A percentile compares a stretch with the other conserved stretches of the same genome.
phyloP scores from a whole-genome alignment of 2,797 vertebrate genomes.

The Argentina silus region DNA sequence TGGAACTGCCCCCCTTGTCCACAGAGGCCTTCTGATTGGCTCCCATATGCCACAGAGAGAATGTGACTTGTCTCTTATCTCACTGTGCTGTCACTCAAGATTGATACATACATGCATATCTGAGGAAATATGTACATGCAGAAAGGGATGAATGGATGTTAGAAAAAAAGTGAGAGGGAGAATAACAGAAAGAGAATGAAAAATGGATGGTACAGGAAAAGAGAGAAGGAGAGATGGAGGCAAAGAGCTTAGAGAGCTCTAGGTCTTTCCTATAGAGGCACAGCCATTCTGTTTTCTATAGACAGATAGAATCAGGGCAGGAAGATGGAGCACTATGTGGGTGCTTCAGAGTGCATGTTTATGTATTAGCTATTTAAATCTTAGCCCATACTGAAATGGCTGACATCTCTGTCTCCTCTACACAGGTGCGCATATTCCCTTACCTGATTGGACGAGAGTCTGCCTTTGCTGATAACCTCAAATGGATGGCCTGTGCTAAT shows the following conservation, averaged over 20 bases:
- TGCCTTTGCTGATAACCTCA: constrained; percentile 96
- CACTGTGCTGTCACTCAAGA: not conserved
- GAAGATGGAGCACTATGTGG: constrained; percentile 29
- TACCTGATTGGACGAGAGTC: constrained; percentile 98
- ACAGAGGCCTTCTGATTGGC: constrained; percentile 18
- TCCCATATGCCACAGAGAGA: not conserved
- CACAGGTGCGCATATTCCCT: constrained; percentile 95
- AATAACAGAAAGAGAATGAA: not conserved
- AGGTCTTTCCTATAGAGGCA: not conserved
- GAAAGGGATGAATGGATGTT: constrained; percentile 25
- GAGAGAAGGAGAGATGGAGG: not conserved
- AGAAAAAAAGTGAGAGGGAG: constrained; percentile 26
- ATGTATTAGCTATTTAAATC: not conserved
- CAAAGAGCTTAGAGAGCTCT: not conserved
- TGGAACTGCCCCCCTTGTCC: constrained; percentile 45
- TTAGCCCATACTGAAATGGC: constrained; percentile 43
- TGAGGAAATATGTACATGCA: not conserved
- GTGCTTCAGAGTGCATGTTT: constrained; percentile 26
- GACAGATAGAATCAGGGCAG: constrained; percentile 50
- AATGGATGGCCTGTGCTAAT: constrained; percentile 99
- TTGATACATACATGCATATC: not conserved
- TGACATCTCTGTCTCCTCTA: constrained; percentile 48
- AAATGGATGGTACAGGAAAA: constrained; percentile 1
- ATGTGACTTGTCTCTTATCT: not conserved
- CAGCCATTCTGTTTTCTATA: not conserved